A percentile compares a stretch with the other conserved stretches of the same genome.
phyloP scores from a whole-genome alignment of 2,888 invertebrate genomes.

The Drosophila pseudotalamancana region DNA sequence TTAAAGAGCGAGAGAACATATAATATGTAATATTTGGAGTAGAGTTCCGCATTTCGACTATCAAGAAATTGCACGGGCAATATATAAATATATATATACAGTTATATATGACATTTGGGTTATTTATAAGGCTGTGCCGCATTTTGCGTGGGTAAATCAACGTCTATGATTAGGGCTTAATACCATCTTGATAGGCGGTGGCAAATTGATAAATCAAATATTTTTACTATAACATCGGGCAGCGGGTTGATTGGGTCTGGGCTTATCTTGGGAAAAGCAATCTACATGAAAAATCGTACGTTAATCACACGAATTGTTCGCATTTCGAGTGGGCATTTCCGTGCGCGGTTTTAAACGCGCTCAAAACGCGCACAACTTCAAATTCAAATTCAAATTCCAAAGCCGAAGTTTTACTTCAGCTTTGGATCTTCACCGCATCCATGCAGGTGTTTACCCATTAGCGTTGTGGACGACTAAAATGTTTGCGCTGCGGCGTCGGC shows the following conservation, averaged over 20 bases:
- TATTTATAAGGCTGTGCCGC: conserved; percentile 2
- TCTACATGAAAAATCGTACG: conserved; percentile 26
- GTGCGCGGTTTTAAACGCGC: conserved; percentile 43
- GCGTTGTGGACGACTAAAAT: conserved; percentile 76
- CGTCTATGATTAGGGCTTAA: conserved; percentile 73
- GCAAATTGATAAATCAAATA: conserved; percentile 70
- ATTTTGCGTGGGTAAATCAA: conserved; percentile 63
- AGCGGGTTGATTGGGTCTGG: too few species aligned
- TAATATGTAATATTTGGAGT: too few species aligned
- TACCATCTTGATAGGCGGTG: conserved; percentile 67
- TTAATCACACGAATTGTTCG: conserved; percentile 58
- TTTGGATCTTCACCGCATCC: conserved; percentile 65
- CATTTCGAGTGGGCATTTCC: conserved; percentile 58
- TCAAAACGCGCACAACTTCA: conserved; percentile 33
- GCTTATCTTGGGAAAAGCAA: conserved; percentile 48
- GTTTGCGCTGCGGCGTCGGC: conserved; percentile 63
- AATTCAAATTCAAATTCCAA: conserved; percentile 14
- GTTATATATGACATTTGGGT: conserved; percentile 43
- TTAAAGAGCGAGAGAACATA: neutral
- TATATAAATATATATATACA: conserved; percentile 17
- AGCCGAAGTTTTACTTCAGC: conserved; percentile 6
- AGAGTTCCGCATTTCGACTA: conserved; percentile 17
- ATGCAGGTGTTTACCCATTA: conserved; percentile 80
- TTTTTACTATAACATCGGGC: conserved; percentile 36
- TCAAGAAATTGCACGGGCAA: conserved; percentile 24